These are phyloP conservation scores for Aphaenogaster ashmeadi DNA, from an alignment of 1,140 invertebrate species.

Conservation along the genomic window DNA sequence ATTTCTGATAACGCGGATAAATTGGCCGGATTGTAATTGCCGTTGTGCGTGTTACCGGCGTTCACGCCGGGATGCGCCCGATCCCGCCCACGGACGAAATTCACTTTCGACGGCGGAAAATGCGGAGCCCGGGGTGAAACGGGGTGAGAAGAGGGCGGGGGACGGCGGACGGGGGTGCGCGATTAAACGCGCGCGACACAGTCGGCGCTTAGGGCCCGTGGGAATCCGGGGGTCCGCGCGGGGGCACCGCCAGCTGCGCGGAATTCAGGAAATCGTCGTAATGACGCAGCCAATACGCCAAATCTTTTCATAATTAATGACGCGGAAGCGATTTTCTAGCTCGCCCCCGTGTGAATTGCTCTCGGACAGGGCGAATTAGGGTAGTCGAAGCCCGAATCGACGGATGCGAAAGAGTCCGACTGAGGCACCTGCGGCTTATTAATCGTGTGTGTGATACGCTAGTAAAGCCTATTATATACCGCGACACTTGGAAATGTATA, in stretches of 20 bases:
- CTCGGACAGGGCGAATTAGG: slow-evolving; percentile 38
- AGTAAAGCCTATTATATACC: not conserved
- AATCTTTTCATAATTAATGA: slow-evolving; percentile 78
- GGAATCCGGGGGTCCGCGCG: slow-evolving; percentile 72
- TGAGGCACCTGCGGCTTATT: slow-evolving; percentile 38
- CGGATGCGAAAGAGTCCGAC: slow-evolving; percentile 16
- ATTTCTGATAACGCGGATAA: slow-evolving; percentile 84
- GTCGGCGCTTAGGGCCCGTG: slow-evolving; percentile 72
- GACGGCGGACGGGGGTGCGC: slow-evolving; percentile 29
- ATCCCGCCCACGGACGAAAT: slow-evolving; percentile 52
- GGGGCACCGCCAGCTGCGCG: slow-evolving; percentile 68
- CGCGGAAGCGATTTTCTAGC: slow-evolving; percentile 71
- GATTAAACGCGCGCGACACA: slow-evolving; percentile 70
- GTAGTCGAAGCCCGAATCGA: not conserved
- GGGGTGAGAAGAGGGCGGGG: not conserved
- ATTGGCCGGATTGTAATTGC: slow-evolving; percentile 86
- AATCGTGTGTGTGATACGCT: slow-evolving; percentile 19
- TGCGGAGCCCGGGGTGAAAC: slow-evolving; percentile 15
- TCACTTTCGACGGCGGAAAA: slow-evolving; percentile 60
- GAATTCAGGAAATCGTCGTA: slow-evolving; percentile 80
- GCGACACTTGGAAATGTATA: not conserved
- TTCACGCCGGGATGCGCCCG: slow-evolving; percentile 62
- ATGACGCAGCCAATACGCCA: slow-evolving; percentile 64
- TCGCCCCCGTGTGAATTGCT: slow-evolving; percentile 63
- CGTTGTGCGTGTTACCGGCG: slow-evolving; percentile 84